These are phyloP conservation scores for Gambusia yucatana DNA, from an alignment of 2,797 vertebrate species.

Conservation along the genomic window DNA sequence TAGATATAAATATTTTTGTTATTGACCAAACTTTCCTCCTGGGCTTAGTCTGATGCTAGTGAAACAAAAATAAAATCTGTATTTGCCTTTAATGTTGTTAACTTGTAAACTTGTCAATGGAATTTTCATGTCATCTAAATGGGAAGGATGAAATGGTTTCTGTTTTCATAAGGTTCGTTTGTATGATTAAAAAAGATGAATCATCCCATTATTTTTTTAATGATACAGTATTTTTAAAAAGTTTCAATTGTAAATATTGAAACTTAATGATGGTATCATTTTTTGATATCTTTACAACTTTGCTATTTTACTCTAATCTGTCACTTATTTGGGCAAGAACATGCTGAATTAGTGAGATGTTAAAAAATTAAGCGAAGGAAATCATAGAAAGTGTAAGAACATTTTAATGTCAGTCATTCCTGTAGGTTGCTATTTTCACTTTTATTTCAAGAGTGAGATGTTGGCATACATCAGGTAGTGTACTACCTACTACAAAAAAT, in stretches of 20 bases:
- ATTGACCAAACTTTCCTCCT: slow-evolving; percentile 30
- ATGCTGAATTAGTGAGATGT: too few relatives aligned
- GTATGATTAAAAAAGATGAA: too few relatives aligned
- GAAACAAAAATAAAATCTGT: neutral
- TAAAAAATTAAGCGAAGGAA: too few relatives aligned
- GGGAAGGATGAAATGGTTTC: neutral
- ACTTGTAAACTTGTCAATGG: neutral
- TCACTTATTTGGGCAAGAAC: too few relatives aligned
- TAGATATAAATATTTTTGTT: slow-evolving; percentile 18
- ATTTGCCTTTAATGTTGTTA: neutral
- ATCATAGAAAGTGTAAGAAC: too few relatives aligned
- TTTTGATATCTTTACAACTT: neutral
- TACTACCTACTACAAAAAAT: too few relatives aligned
- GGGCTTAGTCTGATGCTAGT: slow-evolving; percentile 10
- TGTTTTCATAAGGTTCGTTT: neutral
- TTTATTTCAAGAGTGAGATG: too few relatives aligned
- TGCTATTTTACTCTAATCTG: neutral
- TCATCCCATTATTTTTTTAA: neutral
- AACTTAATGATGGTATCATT: neutral
- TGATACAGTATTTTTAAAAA: neutral
- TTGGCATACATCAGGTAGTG: too few relatives aligned
- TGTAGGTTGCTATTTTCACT: too few relatives aligned
- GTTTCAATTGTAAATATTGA: neutral
- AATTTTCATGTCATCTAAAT: neutral
- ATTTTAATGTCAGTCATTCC: too few relatives aligned